These are phyloP conservation scores for Indicator maculatus DNA, from an alignment of 2,113 vertebrate genomes.

Conservation along the genomic window DNA sequence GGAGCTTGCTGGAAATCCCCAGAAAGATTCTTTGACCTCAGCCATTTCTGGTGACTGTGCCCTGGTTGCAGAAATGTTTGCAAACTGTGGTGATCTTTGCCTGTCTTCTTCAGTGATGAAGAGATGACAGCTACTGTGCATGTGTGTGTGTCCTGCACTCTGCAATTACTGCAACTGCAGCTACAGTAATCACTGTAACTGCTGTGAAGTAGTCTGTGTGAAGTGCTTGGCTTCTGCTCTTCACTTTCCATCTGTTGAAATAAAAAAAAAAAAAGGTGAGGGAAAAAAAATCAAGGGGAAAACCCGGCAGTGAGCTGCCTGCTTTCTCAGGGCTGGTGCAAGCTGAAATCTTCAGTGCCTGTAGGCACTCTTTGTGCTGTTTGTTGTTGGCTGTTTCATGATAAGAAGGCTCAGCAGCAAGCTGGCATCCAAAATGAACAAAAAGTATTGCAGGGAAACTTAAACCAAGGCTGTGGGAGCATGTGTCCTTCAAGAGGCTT, in stretches of 20 bases:
- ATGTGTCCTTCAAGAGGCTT: not conserved
- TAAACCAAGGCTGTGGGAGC: not conserved
- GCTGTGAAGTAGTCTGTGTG: conserved; percentile 49
- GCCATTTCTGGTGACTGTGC: not conserved
- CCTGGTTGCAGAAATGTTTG: not conserved
- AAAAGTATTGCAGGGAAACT: not conserved
- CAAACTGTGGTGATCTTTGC: not conserved
- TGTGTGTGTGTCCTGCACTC: conserved; percentile 35
- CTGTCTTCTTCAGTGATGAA: conserved; percentile 33
- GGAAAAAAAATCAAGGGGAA: not conserved
- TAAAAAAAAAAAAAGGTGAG: conserved; percentile 50
- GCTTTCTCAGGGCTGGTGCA: not conserved
- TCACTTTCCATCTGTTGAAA: conserved; percentile 71
- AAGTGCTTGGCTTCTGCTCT: conserved; percentile 66
- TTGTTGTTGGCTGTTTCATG: not conserved
- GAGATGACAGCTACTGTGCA: conserved; percentile 21
- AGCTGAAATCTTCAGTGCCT: not conserved
- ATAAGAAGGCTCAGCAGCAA: not conserved
- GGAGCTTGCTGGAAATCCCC: not conserved
- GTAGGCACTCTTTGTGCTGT: not conserved
- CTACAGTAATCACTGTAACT: conserved; percentile 52
- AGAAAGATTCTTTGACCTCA: not conserved
- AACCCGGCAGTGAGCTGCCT: conserved; percentile 16
- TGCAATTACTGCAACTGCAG: conserved; percentile 63
- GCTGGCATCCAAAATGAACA: not conserved